Base-by-base conservation (phyloP, 1,140 invertebrate genomes). In the Mylabris phalerata region DNA sequence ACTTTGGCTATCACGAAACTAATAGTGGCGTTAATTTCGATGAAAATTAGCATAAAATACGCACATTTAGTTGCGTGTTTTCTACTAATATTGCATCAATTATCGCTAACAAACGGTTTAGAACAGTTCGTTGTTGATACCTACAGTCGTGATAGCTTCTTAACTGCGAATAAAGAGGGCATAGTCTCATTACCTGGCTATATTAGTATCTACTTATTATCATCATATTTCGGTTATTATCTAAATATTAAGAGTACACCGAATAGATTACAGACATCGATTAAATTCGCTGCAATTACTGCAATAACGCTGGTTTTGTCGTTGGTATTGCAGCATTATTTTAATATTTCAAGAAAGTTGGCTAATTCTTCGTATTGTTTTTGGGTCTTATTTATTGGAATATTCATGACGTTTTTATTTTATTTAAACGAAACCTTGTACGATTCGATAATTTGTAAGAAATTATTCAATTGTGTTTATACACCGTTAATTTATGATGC, bases 131-230 rank as follows among this genome's bases (percentile, higher is more conserved):
- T 96, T 9, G 79, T 95, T 57, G 75, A 82, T 42, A 67, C 82
- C 42, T 65, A 73, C 9, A 71, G 76, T 0, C 75, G 84, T 48
- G 70, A 75, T 25, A 81, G 80, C 64, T 80, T 95, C 48, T 43
- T 96, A 0, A 77, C 82, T 56, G 88, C 92, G 0, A 98, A 98
- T 75, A 81, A 91, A 62, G 95, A 98, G 79, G 95, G 95, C 0
- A 77, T 98, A 41, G 81, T 85, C 38, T 95, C 94, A 0, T 77
- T 84, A 27, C 75, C 87, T 2, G 95, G 95, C 2, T 97, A 94
- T 73, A 72, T 94, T 9, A 81, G 84, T 3, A 71, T 98, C 1
- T 96, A 94, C 72, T 78, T 95, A 50, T 77, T 84, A 65, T 84
- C 85, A 45, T 81, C 88, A 38, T 79, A 83, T 62, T 68, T 90